Base-by-base conservation (phyloP, 1,140 invertebrate species). In the Meloidogyne hapla region DNA sequence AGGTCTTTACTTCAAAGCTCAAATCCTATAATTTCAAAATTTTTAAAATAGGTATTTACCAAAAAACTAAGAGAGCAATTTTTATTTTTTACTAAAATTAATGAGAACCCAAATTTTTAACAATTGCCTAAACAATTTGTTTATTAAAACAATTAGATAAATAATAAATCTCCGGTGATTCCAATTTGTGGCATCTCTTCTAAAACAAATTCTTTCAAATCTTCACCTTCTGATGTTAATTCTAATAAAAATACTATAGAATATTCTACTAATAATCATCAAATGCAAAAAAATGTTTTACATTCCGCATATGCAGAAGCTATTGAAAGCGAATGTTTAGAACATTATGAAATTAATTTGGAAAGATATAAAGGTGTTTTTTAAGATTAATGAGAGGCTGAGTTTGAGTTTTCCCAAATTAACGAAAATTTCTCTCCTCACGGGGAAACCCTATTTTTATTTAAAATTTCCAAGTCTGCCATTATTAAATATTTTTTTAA, bases 321-420 rank as follows among this genome's bases (percentile, higher is more conserved):
- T 33, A 78, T 74, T 1, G 81, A 82, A 73, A 72, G 69, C 15
- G 81, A 82, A 75, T 82, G 81, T 79, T 69, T 82, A 62, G 81
- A 82, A 65, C 81, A 82, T 67, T 82, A 82, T 71, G 81, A 82
- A 45, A 68, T 63, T 62, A 82, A 82, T 74, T 73, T 82, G 28
- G 81, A 83, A 61, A 82, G 83, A 67, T 82, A 82, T 67, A 82
- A 82, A 82, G 81, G 81, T 82, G 33, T 33, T 33, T 0, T 33
- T 33, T 33, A 6, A 8, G 33, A 33, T 33, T 33, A 33, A 33
- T 33, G 33, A 33, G 33, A 33, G 33, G 33, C 9, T 33, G 9
- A 33, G 33, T n/a, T n/a, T n/a, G n/a, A n/a, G n/a, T n/a, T n/a
- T n/a, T n/a, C n/a, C n/a, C n/a, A n/a, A n/a, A n/a, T n/a, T n/a